phyloP scores from a whole-genome alignment of 1,140 invertebrate genomes.

The Frieseomelitta varia region DNA sequence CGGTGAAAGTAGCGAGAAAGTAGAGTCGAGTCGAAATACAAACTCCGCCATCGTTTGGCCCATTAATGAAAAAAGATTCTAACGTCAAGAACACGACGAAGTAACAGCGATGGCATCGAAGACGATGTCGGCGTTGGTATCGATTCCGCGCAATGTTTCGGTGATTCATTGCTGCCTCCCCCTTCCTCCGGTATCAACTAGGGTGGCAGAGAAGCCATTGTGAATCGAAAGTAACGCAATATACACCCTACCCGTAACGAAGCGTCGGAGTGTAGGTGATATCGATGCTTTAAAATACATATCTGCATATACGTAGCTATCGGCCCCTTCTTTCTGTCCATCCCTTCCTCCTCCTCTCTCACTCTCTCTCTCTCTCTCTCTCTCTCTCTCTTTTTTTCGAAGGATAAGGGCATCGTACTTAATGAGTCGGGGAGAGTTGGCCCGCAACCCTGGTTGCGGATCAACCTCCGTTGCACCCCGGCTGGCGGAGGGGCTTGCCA shows the following conservation, averaged over 20 bases:
- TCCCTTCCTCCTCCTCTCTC: not conserved
- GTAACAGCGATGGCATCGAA: constrained; percentile 24
- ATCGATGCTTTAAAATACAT: constrained; percentile 79
- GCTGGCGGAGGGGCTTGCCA: constrained; percentile 44
- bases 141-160: constrained; percentile 71
- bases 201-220: constrained; percentile 69
- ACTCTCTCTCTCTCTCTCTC: not conserved
- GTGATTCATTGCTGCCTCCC: constrained; percentile 72
- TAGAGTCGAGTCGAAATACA: too few species aligned
- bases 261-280: constrained; percentile 74
- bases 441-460: constrained; percentile 53
- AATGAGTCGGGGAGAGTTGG: constrained; percentile 76
- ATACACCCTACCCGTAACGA: constrained; percentile 73
- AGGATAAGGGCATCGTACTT: constrained; percentile 75
- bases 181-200: constrained; percentile 58
- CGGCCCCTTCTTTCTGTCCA: constrained; percentile 46
- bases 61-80: too few species aligned
- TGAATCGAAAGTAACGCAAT: constrained; percentile 78
- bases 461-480: constrained; percentile 44
- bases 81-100: not conserved
- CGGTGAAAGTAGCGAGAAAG: too few species aligned
- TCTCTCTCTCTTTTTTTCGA: constrained; percentile 36
- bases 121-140: constrained; percentile 63
- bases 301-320: constrained; percentile 74
- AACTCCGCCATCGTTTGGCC: too few species aligned